Evolutionary conservation across 2,888 invertebrate species (phyloP), one percentile per base, ranked within the genome.

Genomic region (Schizaphis graminum): DNA sequence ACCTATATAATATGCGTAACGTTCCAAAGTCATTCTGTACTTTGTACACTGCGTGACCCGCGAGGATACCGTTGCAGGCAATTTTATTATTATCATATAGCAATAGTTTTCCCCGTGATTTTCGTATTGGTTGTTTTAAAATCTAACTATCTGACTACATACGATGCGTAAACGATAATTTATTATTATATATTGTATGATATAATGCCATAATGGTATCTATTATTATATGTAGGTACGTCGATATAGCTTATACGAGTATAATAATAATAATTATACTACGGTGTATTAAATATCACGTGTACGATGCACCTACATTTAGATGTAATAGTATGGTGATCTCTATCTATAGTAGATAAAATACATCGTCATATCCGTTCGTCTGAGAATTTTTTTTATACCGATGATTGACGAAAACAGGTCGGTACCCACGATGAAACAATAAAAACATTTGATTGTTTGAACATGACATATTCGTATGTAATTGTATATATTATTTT

Each of bases 391-490:
- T 35, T n/a, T 77, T 77, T 35, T 21, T 35, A 35, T 77, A 77
- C 35, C 35, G 35, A 86, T 7, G 28, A 53, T 77, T 13, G 35
- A 86, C 28, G 47, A 28, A 86, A 86, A 44, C 26, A 47, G 24
- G 16, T 47, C 16, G 21, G 35, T 21, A 5, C 35, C 77, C 3
- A 21, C 35, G 35, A 77, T 35, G 35, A 77, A 28, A 47, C 86
- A 86, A 47, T 86, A 86, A 47, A 28, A 86, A 47, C 86, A 16
- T 47, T 77, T 35, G 77, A 77, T 77, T 35, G 44, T 86, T 86
- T 86, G 47, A 44, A 86, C 86, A 47, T 28, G 86, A 86, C 86
- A 47, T 86, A 47, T 86, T 86, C 47, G 16, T 86, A 47, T 86
- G 28, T 86, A 47, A 86, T 86, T 86, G 28, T 44, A 47, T 47